phyloP scores from a whole-genome alignment of 2,113 vertebrate genomes.

The Pangasianodon hypophthalmus region DNA sequence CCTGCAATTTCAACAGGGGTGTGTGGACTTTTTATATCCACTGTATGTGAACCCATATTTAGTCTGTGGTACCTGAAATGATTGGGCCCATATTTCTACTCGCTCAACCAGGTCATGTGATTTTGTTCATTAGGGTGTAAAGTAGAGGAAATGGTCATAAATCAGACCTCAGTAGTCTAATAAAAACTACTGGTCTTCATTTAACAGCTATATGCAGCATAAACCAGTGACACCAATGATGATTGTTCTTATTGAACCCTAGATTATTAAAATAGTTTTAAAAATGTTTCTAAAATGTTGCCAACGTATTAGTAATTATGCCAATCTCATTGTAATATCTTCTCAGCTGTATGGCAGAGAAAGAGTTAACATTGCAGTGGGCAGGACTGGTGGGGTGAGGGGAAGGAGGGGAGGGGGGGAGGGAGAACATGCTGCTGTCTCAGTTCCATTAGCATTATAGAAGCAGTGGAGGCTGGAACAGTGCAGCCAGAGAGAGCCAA shows the following conservation, averaged over 20 bases:
- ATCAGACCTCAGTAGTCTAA: not conserved
- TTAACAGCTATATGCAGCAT: not conserved
- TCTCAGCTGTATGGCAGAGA: conserved; percentile 30
- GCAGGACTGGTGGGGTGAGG: conserved; percentile 48
- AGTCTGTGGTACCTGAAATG: not conserved
- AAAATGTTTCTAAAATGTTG: not conserved
- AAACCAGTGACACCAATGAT: not conserved
- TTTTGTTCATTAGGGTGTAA: not conserved
- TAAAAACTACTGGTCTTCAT: not conserved
- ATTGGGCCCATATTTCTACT: not conserved
- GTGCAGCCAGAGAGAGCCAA: conserved; percentile 36
- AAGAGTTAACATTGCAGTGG: conserved; percentile 60
- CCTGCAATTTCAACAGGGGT: not conserved
- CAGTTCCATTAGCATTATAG: conserved; percentile 54
- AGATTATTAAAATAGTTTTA: not conserved
- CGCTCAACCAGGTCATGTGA: not conserved
- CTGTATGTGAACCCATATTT: not conserved
- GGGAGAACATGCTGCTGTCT: conserved; percentile 41
- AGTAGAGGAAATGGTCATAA: not conserved
- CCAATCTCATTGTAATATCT: not conserved
- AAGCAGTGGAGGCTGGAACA: conserved; percentile 52
- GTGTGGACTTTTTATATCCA: too few species aligned
- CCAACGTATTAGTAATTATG: not conserved
- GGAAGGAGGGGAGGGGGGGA: conserved; percentile 37
- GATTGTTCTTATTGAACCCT: too few species aligned